phyloP scores from a whole-genome alignment of 2,797 vertebrate species.

The Leucoraja ocellata region DNA sequence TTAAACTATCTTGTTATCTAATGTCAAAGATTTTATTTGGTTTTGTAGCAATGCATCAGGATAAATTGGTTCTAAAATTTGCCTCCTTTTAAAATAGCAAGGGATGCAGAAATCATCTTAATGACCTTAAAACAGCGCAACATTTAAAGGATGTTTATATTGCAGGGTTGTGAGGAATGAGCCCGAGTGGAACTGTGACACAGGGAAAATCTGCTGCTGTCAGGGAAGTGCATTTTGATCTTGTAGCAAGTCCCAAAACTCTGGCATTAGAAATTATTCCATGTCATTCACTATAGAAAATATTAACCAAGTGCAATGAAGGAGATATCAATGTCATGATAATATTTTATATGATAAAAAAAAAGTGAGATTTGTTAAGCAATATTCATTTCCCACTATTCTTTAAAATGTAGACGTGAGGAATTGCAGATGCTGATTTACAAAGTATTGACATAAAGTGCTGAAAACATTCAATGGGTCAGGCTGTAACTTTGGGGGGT shows the following conservation, averaged over 20 bases:
- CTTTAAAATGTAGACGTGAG: background rate
- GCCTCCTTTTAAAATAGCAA: background rate
- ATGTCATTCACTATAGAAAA: conserved; percentile 21
- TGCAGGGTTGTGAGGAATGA: background rate
- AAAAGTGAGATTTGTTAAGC: background rate
- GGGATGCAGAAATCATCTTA: background rate
- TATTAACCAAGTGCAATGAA: background rate
- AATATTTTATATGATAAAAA: background rate
- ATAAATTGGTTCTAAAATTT: background rate
- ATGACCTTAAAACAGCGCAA: background rate
- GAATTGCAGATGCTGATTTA: no score
- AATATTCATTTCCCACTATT: background rate
- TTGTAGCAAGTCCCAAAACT: conserved; percentile 1
- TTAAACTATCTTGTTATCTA: no score
- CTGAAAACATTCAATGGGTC: no score
- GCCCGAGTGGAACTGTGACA: background rate
- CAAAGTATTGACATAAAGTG: no score
- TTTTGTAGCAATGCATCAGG: background rate
- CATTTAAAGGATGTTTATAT: background rate
- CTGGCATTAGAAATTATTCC: background rate
- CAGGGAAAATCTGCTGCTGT: background rate
- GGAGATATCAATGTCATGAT: background rate
- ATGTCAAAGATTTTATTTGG: background rate
- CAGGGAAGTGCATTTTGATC: background rate
- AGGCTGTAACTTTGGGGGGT: no score